A percentile compares a stretch with the other conserved stretches of the same genome.
These are phyloP conservation scores for Phrynosoma blainvillii DNA, from an alignment of 2,113 vertebrate species.

Conservation along the genomic window DNA sequence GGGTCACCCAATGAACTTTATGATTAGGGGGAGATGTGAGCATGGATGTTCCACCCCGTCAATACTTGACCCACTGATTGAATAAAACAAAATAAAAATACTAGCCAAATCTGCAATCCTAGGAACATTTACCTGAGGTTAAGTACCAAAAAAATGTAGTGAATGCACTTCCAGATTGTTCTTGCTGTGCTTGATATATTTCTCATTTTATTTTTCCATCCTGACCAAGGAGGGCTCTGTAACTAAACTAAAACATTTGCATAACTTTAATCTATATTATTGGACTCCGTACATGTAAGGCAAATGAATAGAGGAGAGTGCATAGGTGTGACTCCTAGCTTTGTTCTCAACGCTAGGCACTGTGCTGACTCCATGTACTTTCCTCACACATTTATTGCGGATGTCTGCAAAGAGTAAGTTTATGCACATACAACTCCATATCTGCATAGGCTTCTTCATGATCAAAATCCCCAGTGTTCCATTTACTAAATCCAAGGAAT, in stretches of 20 bases:
- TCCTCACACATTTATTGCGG: not conserved
- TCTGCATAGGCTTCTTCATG: not conserved
- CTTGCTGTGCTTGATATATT: not conserved
- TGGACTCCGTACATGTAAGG: not conserved
- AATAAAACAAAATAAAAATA: too few relatives aligned
- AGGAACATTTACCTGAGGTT: not conserved
- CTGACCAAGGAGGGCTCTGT: not conserved
- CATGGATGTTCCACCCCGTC: not conserved
- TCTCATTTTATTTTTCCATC: not conserved
- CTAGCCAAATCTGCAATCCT: not conserved
- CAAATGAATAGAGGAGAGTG: not conserved
- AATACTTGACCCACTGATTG: not conserved
- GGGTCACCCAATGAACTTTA: not conserved
- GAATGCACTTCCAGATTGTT: not conserved
- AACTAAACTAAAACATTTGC: not conserved
- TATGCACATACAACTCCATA: not conserved
- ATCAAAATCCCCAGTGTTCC: too few relatives aligned
- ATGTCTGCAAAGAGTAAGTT: not conserved
- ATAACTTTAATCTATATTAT: not conserved
- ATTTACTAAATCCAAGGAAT: not conserved
- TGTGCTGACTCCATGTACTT: not conserved
- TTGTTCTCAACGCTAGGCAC: not conserved
- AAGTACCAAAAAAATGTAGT: not conserved
- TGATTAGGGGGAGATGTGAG: not conserved
- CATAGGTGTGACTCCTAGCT: not conserved